A percentile compares a stretch with the other conserved stretches of the same genome.
phyloP scores from a whole-genome alignment of 2,797 vertebrate species.

The Xiphorhynchus erythropygius region DNA sequence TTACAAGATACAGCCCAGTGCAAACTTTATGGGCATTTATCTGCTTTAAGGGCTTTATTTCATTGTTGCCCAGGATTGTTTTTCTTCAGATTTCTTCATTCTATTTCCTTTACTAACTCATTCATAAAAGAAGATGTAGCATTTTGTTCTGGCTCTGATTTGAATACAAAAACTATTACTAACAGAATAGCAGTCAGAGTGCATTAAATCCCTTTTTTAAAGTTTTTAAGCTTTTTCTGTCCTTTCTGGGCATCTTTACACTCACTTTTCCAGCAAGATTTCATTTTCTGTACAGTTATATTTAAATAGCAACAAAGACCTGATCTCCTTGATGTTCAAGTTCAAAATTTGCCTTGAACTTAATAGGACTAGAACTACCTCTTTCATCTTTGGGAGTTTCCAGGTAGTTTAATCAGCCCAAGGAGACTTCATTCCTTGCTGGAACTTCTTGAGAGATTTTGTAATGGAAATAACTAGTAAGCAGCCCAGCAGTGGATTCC shows the following conservation, averaged over 20 bases:
- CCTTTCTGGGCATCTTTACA: neutral
- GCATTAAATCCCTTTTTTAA: neutral
- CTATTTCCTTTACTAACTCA: neutral
- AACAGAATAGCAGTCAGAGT: neutral
- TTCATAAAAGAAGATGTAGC: neutral
- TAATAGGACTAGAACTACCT: neutral
- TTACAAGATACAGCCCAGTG: neutral
- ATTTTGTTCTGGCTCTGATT: slow-evolving; percentile 30
- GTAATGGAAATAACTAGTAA: slow-evolving; percentile 10
- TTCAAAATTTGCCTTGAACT: slow-evolving; percentile 41
- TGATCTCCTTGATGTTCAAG: slow-evolving; percentile 8
- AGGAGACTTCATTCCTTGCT: slow-evolving; percentile 16
- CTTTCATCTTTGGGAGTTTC: slow-evolving; percentile 26
- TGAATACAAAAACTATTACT: neutral
- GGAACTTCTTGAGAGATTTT: slow-evolving; percentile 37
- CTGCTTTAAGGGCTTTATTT: neutral
- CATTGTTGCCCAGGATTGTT: neutral
- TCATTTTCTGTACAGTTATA: neutral
- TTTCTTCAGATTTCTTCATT: slow-evolving; percentile 11
- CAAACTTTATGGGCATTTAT: neutral
- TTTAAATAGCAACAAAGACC: slow-evolving; percentile 28
- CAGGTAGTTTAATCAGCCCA: slow-evolving; percentile 35
- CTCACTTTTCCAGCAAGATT: slow-evolving; percentile 4
- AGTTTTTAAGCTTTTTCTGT: neutral
- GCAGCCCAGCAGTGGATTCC: neutral